Evolutionary conservation across 2,888 invertebrate species (phyloP).

Genomic region (Masnerella sp.): DNA sequence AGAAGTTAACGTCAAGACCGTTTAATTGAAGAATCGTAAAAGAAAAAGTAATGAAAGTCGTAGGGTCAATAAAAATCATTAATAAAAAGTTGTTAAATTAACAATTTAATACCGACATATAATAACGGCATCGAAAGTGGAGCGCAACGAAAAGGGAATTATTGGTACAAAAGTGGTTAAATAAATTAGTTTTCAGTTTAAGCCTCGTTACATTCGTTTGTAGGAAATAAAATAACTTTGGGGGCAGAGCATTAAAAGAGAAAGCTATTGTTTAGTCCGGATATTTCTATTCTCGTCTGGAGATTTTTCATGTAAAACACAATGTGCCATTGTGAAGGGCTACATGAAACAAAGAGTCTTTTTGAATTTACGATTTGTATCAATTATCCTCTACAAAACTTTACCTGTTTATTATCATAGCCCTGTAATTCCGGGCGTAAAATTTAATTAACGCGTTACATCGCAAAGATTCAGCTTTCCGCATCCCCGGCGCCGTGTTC

Average conservation of each 20-base stretch:
- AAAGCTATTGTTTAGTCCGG: conserved; percentile 15
- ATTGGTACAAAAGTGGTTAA: too few relatives aligned
- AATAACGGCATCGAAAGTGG: too few relatives aligned
- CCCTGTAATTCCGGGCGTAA: neutral
- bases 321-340: conserved; percentile 31
- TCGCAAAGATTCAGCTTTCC: neutral
- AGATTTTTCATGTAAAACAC: conserved; percentile 25
- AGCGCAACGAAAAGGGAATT: too few relatives aligned
- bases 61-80: too few relatives aligned
- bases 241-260: conserved; percentile 9
- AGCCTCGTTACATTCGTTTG: conserved; percentile 12
- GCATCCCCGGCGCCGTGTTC: neutral
- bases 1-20: too few relatives aligned
- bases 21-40: too few relatives aligned
- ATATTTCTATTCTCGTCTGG: conserved; percentile 24
- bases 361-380: conserved; percentile 34
- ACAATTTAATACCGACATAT: too few relatives aligned
- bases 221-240: conserved; percentile 2
- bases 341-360: conserved; percentile 18
- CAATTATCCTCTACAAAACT: conserved; percentile 28
- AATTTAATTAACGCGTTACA: conserved; percentile 13
- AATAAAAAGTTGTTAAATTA: too few relatives aligned
- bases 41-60: too few relatives aligned
- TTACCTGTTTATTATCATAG: conserved; percentile 10
- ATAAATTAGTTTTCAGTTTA: conserved; percentile 9